These are phyloP conservation scores for Barypeithes pellucidus DNA, from an alignment of 2,888 invertebrate genomes.

Conservation along the genomic window DNA sequence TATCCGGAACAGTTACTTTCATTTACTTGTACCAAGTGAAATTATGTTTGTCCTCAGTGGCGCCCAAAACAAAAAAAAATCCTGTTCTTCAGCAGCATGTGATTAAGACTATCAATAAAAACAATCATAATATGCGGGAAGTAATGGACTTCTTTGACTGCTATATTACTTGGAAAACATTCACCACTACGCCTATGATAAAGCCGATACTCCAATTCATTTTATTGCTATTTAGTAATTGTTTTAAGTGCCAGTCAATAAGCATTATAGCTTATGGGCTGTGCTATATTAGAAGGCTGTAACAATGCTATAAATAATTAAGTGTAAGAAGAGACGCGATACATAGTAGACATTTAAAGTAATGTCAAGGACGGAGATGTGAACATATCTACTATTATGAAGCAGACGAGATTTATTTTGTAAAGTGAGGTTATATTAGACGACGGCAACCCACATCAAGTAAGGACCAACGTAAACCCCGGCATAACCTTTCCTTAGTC, in stretches of 20 bases:
- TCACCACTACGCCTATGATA: background rate
- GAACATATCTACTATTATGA: too few relatives aligned
- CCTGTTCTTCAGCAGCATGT: too few relatives aligned
- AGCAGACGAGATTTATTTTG: too few relatives aligned
- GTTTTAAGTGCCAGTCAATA: slow-evolving; percentile 31
- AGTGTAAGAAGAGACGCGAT: background rate
- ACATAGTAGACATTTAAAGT: too few relatives aligned
- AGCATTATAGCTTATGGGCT: slow-evolving; percentile 13
- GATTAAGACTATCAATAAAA: too few relatives aligned
- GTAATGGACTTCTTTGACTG: too few relatives aligned
- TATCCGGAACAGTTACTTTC: slow-evolving; percentile 46
- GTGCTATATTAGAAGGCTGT: background rate
- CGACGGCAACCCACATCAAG: too few relatives aligned
- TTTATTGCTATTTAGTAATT: slow-evolving; percentile 32
- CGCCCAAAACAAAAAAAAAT: background rate
- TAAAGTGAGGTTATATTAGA: too few relatives aligned
- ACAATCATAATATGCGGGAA: too few relatives aligned
- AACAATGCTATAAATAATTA: slow-evolving; percentile 21
- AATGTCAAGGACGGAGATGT: too few relatives aligned
- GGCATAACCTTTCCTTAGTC: too few relatives aligned
- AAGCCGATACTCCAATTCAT: slow-evolving; percentile 11
- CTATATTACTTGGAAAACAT: background rate
- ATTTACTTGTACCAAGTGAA: slow-evolving; percentile 44
- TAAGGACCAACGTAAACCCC: too few relatives aligned
- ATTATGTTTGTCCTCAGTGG: slow-evolving; percentile 19